Conservation (phyloP, 30 jellyfish, hydroid and myxozoan species). For the Hydractinia symbiolongicarpus region DNA sequence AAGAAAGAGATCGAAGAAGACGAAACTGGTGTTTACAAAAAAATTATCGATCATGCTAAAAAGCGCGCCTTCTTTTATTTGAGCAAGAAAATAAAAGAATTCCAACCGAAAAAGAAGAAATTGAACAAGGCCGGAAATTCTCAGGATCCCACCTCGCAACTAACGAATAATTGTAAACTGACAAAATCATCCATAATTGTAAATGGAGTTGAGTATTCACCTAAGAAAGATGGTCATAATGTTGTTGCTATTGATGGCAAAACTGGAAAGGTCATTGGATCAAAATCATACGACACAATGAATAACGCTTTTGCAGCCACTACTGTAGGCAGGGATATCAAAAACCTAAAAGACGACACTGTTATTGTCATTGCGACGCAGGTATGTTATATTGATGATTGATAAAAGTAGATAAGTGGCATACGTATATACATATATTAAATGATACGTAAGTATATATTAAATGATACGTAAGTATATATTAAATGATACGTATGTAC, state of each 20-base stretch:
- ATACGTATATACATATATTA: too few species aligned
- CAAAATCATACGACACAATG: constrained; percentile 38
- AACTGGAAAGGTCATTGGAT: constrained; percentile 50
- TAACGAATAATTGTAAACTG: constrained; percentile 41
- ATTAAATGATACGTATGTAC: too few species aligned
- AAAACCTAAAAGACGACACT: constrained; percentile 34
- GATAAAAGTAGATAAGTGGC: too few species aligned
- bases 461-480: not conserved
- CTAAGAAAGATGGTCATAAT: constrained; percentile 57
- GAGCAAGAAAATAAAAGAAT: not conserved
- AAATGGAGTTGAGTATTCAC: constrained; percentile 65
- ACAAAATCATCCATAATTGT: constrained; percentile 74
- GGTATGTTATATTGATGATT: constrained; percentile 19
- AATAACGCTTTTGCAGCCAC: constrained; percentile 34
- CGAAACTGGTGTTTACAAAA: not conserved
- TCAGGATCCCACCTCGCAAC: constrained; percentile 10
- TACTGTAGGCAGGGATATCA: constrained; percentile 29
- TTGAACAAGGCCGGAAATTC: not conserved
- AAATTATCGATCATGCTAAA: not conserved
- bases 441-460: not conserved
- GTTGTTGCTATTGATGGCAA: constrained; percentile 49
- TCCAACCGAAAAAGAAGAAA: not conserved
- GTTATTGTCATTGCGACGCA: constrained; percentile 71
- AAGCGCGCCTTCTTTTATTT: not conserved
- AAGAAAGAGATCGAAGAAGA: not conserved